A percentile compares a stretch with the other conserved stretches of the same genome.
These are phyloP conservation scores for Heterochromis multidens DNA, from an alignment of 2,113 vertebrate species.

Conservation along the genomic window DNA sequence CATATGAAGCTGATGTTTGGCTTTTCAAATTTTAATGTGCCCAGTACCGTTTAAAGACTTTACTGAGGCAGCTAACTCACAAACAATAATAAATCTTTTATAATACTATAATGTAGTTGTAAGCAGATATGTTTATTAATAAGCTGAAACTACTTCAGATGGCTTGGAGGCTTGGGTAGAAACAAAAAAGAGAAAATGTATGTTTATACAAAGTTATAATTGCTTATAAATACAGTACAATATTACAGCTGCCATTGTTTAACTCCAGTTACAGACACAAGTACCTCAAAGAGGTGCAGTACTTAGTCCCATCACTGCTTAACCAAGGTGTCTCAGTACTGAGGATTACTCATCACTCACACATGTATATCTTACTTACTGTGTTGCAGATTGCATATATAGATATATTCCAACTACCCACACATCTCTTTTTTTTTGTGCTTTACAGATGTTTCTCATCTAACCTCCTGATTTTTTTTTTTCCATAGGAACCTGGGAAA, in stretches of 20 bases:
- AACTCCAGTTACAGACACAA: neutral
- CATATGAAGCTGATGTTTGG: neutral
- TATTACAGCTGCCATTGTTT: neutral
- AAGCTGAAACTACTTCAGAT: neutral
- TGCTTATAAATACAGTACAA: neutral
- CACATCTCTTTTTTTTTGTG: neutral
- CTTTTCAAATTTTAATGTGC: neutral
- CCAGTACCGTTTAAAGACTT: neutral
- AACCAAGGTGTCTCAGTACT: neutral
- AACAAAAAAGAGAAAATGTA: neutral
- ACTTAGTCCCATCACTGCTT: neutral
- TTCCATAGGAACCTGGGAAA: constrained; percentile 76
- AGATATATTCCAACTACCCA: neutral
- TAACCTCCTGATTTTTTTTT: neutral
- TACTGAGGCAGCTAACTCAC: neutral
- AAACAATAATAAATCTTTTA: neutral
- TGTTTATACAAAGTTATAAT: too few species aligned
- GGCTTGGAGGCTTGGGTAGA: neutral
- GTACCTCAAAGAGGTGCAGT: neutral
- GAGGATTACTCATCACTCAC: neutral
- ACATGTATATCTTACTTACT: neutral
- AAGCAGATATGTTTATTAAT: neutral
- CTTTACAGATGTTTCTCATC: neutral
- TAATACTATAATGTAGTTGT: neutral
- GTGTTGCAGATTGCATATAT: neutral